Evolutionary conservation across 2,797 vertebrate genomes (phyloP).

Genomic region (Chlorospingus flavigularis): DNA sequence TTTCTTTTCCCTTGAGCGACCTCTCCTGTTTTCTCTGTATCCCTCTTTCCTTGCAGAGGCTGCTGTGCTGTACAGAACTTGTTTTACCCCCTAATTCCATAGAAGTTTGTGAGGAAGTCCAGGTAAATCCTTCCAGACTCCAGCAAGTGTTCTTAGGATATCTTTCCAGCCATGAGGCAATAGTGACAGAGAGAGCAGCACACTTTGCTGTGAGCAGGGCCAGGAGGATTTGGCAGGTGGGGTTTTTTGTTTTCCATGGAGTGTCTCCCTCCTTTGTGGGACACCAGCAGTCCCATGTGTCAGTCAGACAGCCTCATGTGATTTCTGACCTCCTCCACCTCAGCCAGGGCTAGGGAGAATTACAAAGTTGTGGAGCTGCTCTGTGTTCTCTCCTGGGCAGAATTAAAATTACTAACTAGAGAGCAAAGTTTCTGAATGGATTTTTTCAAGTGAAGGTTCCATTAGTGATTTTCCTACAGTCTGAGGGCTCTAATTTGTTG

Average conservation of each 20-base stretch:
- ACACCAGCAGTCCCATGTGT: not conserved
- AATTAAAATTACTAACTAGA: not conserved
- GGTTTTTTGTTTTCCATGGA: not conserved
- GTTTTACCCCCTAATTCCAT: not conserved
- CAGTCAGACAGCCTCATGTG: not conserved
- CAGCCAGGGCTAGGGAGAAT: not conserved
- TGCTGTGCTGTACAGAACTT: not conserved
- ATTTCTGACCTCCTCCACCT: not conserved
- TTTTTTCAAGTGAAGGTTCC: not conserved
- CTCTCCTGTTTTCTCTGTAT: conserved; percentile 36
- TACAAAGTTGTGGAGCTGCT: not conserved
- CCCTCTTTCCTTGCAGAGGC: not conserved
- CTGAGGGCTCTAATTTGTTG: not conserved
- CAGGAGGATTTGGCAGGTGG: not conserved
- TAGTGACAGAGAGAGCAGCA: not conserved
- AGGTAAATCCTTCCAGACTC: not conserved
- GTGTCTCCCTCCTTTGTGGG: not conserved
- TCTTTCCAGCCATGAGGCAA: not conserved
- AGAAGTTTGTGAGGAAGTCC: not conserved
- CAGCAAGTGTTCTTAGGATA: not conserved
- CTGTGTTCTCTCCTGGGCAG: not conserved
- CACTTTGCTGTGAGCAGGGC: not conserved
- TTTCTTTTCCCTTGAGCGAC: conserved; percentile 51
- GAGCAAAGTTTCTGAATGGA: not conserved
- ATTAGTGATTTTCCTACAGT: conserved; percentile 7